Base-by-base conservation (phyloP, 1,140 invertebrate genomes). In the Aricia agestis region DNA sequence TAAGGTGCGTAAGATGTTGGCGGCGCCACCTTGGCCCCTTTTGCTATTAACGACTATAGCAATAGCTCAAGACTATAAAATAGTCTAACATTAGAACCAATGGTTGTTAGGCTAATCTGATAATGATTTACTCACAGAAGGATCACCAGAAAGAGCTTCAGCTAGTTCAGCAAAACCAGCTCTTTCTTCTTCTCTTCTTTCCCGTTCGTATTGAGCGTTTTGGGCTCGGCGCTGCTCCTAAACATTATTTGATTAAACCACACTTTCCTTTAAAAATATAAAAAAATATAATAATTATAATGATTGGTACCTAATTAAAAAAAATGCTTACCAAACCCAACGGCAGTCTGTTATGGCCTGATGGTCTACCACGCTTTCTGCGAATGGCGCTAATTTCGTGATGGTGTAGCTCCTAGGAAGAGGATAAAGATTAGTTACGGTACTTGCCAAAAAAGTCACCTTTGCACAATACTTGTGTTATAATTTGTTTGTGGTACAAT, bases 301-400 rank as follows among this genome's bases (percentile, higher is more conserved):
- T 36, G 9, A 15, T 52, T 52, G 11, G 41, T 42, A 42, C 25
- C 25, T 25, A 58, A 58, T 58, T 58, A 58, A 58, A 58, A 17
- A 59, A 59, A 59, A 25, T 25, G 18, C 58, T 59, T 19, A 63
- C 17, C 18, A 19, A 19, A 19, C 59, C 59, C 59, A 63, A 25
- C 18, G 59, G 59, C 59, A 63, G 11, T 63, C 59, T 63, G 19
- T 63, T 63, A 25, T 63, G 59, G 18, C 59, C 59, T 19, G 59
- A 63, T 19, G 59, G 59, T 63, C 17, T 63, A 63, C 59, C 59
- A 18, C 18, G 59, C 19, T 13, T 19, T 25, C 17, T 63, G 59
- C 59, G 59, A 5, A 19, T 63, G 3, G 17, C 18, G 45, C 45
- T 9, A 15, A 52, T 52, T 15, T 52, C 11, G 45, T 52, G 45